phyloP scores from a whole-genome alignment of 2,797 vertebrate species.

The Channa striata region DNA sequence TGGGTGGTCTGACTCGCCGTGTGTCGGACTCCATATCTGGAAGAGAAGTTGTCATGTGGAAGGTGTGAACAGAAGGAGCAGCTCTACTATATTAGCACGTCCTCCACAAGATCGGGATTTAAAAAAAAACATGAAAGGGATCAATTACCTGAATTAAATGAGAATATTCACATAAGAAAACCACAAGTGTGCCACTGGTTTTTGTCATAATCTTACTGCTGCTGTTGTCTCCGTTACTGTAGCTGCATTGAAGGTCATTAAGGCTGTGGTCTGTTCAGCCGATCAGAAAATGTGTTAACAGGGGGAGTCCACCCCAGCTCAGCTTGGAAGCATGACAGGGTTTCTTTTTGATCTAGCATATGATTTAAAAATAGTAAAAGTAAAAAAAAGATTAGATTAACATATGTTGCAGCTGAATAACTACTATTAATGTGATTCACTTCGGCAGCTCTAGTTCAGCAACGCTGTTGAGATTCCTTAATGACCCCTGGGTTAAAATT shows the following conservation, averaged over 20 bases:
- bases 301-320: constrained; percentile 29
- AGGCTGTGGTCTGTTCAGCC: constrained; percentile 58
- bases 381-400: constrained; percentile 35
- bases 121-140: constrained; percentile 7
- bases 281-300: constrained; percentile 66
- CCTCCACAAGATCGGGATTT: constrained; percentile 24
- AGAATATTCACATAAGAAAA: neutral
- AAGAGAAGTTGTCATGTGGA: constrained; percentile 50
- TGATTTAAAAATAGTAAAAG: constrained; percentile 47
- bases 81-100: constrained; percentile 38
- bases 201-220: constrained; percentile 6
- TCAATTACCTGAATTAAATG: neutral
- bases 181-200: neutral
- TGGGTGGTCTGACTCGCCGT: constrained; percentile 75
- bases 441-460: constrained; percentile 29
- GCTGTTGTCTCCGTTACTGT: constrained; percentile 16
- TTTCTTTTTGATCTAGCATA: constrained; percentile 37
- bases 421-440: constrained; percentile 33
- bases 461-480: constrained; percentile 43
- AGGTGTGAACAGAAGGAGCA: constrained; percentile 54
- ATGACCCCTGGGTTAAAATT: constrained; percentile 53
- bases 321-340: constrained; percentile 50
- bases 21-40: constrained; percentile 73
- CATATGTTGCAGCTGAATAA: constrained; percentile 36
- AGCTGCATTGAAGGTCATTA: constrained; percentile 48